Evolutionary conservation across 2,113 vertebrate species (phyloP).

Genomic region (Anser cygnoides): DNA sequence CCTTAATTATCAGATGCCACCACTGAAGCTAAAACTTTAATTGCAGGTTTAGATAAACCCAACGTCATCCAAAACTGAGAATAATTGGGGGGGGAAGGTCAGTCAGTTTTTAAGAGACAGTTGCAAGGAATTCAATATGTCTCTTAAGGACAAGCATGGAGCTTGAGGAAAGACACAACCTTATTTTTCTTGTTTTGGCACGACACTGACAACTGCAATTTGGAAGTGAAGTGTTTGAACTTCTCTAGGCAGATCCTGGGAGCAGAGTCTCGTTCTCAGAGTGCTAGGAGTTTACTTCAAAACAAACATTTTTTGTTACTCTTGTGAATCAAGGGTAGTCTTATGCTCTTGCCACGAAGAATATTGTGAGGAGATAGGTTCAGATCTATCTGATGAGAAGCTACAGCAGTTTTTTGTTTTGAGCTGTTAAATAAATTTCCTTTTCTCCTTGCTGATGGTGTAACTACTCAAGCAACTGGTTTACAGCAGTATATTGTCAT

Average conservation of each 20-base stretch:
- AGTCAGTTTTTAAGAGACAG: background rate
- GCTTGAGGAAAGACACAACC: background rate
- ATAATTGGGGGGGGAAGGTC: background rate
- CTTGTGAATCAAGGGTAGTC: background rate
- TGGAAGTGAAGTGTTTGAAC: background rate
- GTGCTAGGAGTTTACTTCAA: background rate
- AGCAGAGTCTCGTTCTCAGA: background rate
- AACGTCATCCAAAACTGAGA: background rate
- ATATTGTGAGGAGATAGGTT: background rate
- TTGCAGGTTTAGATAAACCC: background rate
- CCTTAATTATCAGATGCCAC: constrained; percentile 14
- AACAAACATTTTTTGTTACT: background rate
- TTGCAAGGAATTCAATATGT: background rate
- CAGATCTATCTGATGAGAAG: background rate
- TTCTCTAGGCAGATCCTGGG: background rate
- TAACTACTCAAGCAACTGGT: background rate
- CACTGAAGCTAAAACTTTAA: constrained; percentile 18
- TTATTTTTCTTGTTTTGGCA: background rate
- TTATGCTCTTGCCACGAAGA: background rate
- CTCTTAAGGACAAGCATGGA: background rate
- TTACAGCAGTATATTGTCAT: background rate
- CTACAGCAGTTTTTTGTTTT: background rate
- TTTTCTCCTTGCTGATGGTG: background rate
- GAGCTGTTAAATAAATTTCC: background rate
- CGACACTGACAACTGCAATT: background rate